A percentile compares a stretch with the other conserved stretches of the same genome.
Evolutionary conservation across 1,140 invertebrate genomes (phyloP).

Genomic region (Drosophila sproati): DNA sequence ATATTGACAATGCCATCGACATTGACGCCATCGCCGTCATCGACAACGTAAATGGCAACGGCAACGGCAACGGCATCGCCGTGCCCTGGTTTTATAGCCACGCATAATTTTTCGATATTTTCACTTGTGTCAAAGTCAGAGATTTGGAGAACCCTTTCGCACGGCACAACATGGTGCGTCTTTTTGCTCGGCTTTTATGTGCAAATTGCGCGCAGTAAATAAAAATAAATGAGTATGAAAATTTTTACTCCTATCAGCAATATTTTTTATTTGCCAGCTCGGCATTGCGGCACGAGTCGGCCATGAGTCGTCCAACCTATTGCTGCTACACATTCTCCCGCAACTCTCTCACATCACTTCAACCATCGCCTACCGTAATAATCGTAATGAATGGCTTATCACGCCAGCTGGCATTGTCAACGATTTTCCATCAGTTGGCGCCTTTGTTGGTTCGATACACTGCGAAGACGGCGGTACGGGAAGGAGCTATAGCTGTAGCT

Average conservation of each 20-base stretch:
- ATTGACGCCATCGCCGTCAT: constrained; percentile 37
- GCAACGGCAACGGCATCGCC: constrained; percentile 47
- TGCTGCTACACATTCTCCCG: constrained; percentile 21
- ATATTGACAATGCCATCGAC: constrained; percentile 79
- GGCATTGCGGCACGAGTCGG: constrained; percentile 17
- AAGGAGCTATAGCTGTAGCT: too few species aligned
- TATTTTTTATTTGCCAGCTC: constrained; percentile 74
- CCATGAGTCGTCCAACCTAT: constrained; percentile 22
- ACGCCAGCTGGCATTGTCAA: constrained; percentile 82
- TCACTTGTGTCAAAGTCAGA: constrained; percentile 66
- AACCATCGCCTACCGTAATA: constrained; percentile 56
- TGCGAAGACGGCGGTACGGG: background rate
- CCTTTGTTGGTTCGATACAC: constrained; percentile 78
- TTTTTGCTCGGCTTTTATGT: constrained; percentile 67
- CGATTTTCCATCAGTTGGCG: constrained; percentile 63
- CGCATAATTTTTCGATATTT: constrained; percentile 80
- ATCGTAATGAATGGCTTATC: constrained; percentile 83
- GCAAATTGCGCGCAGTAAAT: constrained; percentile 83
- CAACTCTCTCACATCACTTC: constrained; percentile 16
- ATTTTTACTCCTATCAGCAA: constrained; percentile 82
- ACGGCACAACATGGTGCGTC: constrained; percentile 25
- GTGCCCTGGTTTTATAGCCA: constrained; percentile 65
- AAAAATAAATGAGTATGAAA: constrained; percentile 83
- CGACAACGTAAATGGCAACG: constrained; percentile 23
- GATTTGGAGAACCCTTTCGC: constrained; percentile 72